Evolutionary conservation across 2,113 vertebrate species (phyloP).

Genomic region (Eubucco bourcierii): DNA sequence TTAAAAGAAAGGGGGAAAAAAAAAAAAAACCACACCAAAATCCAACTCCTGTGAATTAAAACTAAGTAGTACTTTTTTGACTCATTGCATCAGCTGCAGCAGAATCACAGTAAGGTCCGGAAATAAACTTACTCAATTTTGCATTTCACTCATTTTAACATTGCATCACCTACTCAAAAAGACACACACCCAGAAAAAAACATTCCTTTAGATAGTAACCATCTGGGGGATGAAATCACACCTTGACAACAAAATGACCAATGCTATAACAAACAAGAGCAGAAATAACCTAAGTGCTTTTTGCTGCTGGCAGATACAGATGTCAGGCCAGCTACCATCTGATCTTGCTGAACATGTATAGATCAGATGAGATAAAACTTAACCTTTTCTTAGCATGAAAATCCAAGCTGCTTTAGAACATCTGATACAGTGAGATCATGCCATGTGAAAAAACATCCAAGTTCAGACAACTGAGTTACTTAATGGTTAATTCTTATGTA

Average conservation of each 20-base stretch:
- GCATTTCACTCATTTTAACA: not conserved
- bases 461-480: accelerated
- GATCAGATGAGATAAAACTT: not conserved
- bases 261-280: not conserved
- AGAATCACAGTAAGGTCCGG: not conserved
- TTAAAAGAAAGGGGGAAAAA: not conserved
- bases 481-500: not conserved
- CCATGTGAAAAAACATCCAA: not conserved
- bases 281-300: not conserved
- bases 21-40: no score
- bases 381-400: not conserved
- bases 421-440: not conserved
- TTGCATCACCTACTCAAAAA: not conserved
- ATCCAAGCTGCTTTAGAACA: not conserved
- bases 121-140: not conserved
- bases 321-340: not conserved
- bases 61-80: not conserved
- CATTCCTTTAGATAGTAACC: not conserved
- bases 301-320: not conserved
- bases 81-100: not conserved
- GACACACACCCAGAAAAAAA: not conserved
- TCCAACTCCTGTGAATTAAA: not conserved
- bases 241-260: not conserved
- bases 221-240: not conserved
- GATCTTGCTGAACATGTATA: not conserved